Percentiles rank a stretch among this genome's conserved stretches.
These are phyloP conservation scores for Antennarius maculatus DNA, from an alignment of 2,797 vertebrate species.

Conservation along the genomic window DNA sequence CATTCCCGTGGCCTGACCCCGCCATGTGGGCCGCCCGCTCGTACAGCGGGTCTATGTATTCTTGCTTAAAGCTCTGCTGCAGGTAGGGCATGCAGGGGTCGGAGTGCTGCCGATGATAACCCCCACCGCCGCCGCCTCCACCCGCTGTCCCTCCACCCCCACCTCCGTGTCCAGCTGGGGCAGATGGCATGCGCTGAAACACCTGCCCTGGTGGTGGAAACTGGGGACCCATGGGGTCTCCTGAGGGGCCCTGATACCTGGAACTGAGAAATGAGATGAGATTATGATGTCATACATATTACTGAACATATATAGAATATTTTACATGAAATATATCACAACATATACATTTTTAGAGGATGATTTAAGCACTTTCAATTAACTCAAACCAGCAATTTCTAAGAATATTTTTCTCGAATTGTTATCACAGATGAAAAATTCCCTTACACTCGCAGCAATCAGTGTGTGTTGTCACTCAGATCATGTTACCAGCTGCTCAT, in stretches of 20 bases:
- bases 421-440: no score
- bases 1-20: conserved; percentile 53
- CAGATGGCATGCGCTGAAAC: conserved; percentile 84
- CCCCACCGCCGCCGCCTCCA: conserved; percentile 36
- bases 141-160: conserved; percentile 64
- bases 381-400: no score
- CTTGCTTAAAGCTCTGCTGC: conserved; percentile 93
- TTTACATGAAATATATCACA: no score
- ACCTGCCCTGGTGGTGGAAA: conserved; percentile 84
- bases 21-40: conserved; percentile 82
- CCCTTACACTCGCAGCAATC: no score
- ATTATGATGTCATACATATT: background rate
- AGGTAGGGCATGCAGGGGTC: conserved; percentile 89
- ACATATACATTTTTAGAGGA: no score
- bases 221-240: conserved; percentile 85
- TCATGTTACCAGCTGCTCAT: no score
- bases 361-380: no score
- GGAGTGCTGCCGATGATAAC: conserved; percentile 87
- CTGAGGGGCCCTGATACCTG: conserved; percentile 83
- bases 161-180: conserved; percentile 67
- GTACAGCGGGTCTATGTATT: conserved; percentile 88
- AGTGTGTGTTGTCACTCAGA: no score
- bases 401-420: no score
- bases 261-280: conserved; percentile 73
- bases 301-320: no score